Base-by-base conservation (phyloP, 1,140 invertebrate species). In the Drosophila melanogaster region DNA sequence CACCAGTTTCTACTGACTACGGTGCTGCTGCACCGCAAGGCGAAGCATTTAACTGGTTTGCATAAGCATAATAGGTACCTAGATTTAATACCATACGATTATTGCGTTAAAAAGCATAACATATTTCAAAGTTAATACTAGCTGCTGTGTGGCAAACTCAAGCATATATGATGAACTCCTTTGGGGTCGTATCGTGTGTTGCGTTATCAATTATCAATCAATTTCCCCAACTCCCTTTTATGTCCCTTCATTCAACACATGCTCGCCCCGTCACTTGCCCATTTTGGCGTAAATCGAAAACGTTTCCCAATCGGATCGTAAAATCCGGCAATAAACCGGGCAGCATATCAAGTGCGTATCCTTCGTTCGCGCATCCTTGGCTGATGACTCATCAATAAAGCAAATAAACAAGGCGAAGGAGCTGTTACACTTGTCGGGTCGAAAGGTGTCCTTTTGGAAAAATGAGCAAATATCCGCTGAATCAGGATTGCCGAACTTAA, bases 271-370 rank as follows among this genome's bases (percentile, higher is more conserved):
- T 19, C 24, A 17, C 43, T 24, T 47, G 8, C 4, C 22, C 17
- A 11, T 62, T 33, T 30, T 33, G 59, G 17, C 62, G 59, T 50
- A 50, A 67, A 67, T 41, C 64, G 64, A 65, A 49, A 64, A 35
- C 64, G 64, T 43, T 67, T 51, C 46, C 64, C 64, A 46, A 59
- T 65, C 62, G 44, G 46, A 46, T 65, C 64, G 37, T 67, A 67
- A 67, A 67, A 65, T 65, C 64, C 64, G 64, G 64, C 26, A 59
- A 65, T 67, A 67, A 65, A 26, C 64, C 64, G 60, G 60, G 5
- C 35, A 62, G 64, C 44, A 33, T 49, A 62, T 46, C 62, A 64
- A 66, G 62, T 62, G 58, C 64, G 44, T 66, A 41, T 43, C 62
- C 59, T 22, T 22, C 19, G n/a, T 66, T 17, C 24, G 53, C 24